phyloP scores from a whole-genome alignment of 2,888 invertebrate species.

The Allacma fusca region DNA sequence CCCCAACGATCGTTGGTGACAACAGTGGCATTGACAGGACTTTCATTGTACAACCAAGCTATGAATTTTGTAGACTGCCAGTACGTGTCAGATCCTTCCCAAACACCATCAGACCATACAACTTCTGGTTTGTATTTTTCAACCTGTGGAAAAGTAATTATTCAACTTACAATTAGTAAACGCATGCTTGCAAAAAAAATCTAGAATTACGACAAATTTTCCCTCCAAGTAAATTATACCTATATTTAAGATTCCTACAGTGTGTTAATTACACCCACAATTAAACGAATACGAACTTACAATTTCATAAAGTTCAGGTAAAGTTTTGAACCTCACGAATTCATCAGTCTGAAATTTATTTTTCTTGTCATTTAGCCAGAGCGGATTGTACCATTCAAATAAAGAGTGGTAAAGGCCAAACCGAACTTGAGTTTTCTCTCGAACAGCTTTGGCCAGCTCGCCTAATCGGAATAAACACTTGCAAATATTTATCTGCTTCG shows the following conservation, averaged over 20 bases:
- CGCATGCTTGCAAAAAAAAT: too few species aligned
- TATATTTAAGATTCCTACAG: too few species aligned
- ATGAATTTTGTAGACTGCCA: conserved; percentile 86
- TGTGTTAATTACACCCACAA: too few species aligned
- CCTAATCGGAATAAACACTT: conserved; percentile 63
- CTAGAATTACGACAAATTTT: too few species aligned
- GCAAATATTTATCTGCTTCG: too few species aligned
- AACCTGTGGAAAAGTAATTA: conserved; percentile 72
- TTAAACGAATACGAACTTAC: too few species aligned
- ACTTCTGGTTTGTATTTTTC: conserved; percentile 71
- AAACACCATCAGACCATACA: conserved; percentile 94
- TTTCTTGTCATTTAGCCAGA: conserved; percentile 77
- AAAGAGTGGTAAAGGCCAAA: conserved; percentile 88
- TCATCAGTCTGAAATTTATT: conserved; percentile 71
- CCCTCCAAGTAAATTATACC: too few species aligned
- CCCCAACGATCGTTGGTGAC: conserved; percentile 98
- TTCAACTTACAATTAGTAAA: too few species aligned
- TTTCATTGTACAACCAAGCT: conserved; percentile 91
- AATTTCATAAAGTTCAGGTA: conserved; percentile 71
- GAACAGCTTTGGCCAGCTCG: conserved; percentile 76
- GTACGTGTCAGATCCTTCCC: conserved; percentile 84
- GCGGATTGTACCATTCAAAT: conserved; percentile 87
- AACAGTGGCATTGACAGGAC: conserved; percentile 85
- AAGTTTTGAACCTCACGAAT: conserved; percentile 75
- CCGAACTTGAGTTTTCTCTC: conserved; percentile 70